These are phyloP conservation scores for Rhodeus uyekii DNA, from an alignment of 2,797 vertebrate species.

Conservation along the genomic window DNA sequence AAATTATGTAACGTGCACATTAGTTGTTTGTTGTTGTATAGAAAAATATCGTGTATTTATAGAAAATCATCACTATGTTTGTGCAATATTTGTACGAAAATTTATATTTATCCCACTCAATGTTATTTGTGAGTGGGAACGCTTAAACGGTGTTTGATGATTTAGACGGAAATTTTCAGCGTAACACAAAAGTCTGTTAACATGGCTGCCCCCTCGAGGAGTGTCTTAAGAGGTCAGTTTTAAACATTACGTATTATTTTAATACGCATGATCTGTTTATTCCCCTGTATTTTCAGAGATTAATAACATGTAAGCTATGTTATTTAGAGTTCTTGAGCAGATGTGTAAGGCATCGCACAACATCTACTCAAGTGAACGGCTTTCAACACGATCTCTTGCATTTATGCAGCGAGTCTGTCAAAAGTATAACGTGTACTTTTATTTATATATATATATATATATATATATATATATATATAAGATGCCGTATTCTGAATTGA, in stretches of 20 bases:
- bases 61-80: neutral
- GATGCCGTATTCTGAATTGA: neutral
- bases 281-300: neutral
- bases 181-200: conserved; percentile 43
- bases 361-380: neutral
- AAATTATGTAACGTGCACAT: neutral
- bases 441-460: too few species aligned
- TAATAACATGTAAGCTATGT: neutral
- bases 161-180: conserved; percentile 51
- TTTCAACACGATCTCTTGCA: neutral
- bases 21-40: neutral
- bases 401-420: neutral
- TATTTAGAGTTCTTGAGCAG: neutral
- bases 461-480: neutral
- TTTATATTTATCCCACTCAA: too few species aligned
- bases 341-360: neutral
- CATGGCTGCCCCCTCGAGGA: conserved; percentile 71
- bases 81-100: neutral
- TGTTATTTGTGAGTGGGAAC: conserved; percentile 38
- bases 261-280: neutral
- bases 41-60: neutral
- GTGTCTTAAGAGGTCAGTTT: conserved; percentile 74
- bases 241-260: neutral
- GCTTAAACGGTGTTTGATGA: conserved; percentile 43
- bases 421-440: neutral